Percentiles rank a stretch among this genome's conserved stretches.
These are phyloP conservation scores for Sphenodon punctatus DNA, from an alignment of 2,797 vertebrate species.

Conservation along the genomic window DNA sequence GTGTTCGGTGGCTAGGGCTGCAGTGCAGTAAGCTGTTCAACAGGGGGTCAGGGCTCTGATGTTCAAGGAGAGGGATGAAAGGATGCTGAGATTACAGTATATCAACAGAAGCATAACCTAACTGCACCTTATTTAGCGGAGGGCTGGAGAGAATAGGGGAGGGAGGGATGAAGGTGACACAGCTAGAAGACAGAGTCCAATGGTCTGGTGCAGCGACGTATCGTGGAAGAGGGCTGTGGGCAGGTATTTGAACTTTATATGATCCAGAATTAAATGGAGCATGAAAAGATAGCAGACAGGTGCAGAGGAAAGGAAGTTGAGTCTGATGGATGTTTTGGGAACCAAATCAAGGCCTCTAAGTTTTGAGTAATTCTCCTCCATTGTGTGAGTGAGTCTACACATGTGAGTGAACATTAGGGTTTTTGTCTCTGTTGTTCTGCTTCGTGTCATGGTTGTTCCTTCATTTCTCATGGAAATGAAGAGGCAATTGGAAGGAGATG, in stretches of 20 bases:
- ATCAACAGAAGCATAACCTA: slow-evolving; percentile 19
- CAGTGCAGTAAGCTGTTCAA: not conserved
- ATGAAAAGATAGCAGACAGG: not conserved
- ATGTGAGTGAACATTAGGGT: too few species aligned
- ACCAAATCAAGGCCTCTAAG: not conserved
- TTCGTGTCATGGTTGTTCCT: too few species aligned
- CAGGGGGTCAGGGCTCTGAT: not conserved
- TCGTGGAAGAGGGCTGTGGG: not conserved
- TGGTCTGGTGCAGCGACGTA: not conserved
- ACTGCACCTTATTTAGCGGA: not conserved
- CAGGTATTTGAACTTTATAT: not conserved
- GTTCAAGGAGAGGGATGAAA: not conserved
- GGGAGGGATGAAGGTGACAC: not conserved
- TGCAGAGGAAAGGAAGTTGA: not conserved
- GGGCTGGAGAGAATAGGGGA: not conserved
- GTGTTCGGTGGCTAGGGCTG: not conserved
- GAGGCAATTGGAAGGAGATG: too few species aligned
- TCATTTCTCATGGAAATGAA: too few species aligned
- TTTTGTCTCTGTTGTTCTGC: too few species aligned
- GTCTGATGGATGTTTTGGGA: not conserved
- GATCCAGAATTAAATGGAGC: not conserved
- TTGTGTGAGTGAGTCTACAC: too few species aligned
- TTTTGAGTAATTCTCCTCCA: too few species aligned
- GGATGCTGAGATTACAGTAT: not conserved
- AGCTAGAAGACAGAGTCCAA: not conserved